These are phyloP conservation scores for Ptychobarbus kaznakovi DNA, from an alignment of 2,797 vertebrate species.

Conservation along the genomic window DNA sequence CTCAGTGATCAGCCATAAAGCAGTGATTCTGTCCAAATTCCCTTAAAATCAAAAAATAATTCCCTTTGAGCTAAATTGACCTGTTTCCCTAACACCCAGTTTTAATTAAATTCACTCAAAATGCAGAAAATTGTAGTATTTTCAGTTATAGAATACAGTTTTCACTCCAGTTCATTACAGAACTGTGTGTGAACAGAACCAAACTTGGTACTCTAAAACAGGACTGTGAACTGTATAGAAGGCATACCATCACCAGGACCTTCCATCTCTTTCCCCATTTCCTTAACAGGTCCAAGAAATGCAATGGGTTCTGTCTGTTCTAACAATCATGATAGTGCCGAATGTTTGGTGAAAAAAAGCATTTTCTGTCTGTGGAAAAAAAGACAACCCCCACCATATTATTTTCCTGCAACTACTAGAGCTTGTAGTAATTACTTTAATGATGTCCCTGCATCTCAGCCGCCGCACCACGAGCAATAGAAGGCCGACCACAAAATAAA, in stretches of 20 bases:
- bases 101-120: no score
- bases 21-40: no score
- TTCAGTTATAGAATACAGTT: no score
- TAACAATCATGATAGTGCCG: constrained; percentile 73
- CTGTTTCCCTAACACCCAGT: no score
- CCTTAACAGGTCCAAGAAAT: constrained; percentile 64
- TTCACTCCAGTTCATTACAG: no score
- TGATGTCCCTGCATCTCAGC: constrained; percentile 75
- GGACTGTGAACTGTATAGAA: neutral
- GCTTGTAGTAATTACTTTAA: constrained; percentile 80
- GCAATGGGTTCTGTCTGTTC: constrained; percentile 75
- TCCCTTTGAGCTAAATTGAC: no score
- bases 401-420: constrained; percentile 79
- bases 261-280: constrained; percentile 1
- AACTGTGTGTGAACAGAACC: neutral
- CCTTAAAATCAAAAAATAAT: no score
- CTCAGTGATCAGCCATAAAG: no score
- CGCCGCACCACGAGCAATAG: constrained; percentile 65
- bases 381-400: constrained; percentile 68
- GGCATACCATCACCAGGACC: neutral
- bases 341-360: constrained; percentile 33
- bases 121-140: no score
- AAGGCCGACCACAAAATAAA: constrained; percentile 71
- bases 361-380: constrained; percentile 56
- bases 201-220: neutral